Base-by-base conservation (phyloP, 2,888 invertebrate genomes). In the Troides oblongomaculatus region DNA sequence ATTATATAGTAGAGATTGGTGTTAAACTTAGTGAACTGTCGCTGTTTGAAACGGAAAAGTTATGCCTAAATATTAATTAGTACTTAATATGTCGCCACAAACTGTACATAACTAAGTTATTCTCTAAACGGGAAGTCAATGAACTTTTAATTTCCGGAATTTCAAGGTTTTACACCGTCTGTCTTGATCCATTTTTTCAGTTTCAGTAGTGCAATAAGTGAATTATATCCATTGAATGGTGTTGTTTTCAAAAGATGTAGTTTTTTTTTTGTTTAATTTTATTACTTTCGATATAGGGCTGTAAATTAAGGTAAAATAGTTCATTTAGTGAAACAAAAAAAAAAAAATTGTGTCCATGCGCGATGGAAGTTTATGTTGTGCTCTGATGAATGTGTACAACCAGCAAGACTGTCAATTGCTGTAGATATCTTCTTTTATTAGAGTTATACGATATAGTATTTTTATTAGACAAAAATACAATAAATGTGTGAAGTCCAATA, bases 381-480 rank as follows among this genome's bases (percentile, higher is more conserved):
- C 86, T 88, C 82, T 82, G 80, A 76, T 75, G 84, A 84, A 82
- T 84, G 84, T 84, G 86, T 89, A 85, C 86, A 86, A 90, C 83
- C 88, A 89, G 90, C 92, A 89, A 90, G 89, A 88, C 89, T 91
- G 92, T 91, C 90, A 90, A 89, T 89, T 91, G 92, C 90, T 90
- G 90, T 90, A 90, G 89, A 90, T 89, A 89, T 87, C 86, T 87
- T 85, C 85, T 85, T 89, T 84, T 87, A 85, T 83, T 74, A 89
- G 90, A 91, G 88, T 88, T 88, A 88, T 78, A 89, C 86, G 77
- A 90, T 86, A 91, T 88, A 91, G 90, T 92, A 92, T 92, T 92
- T 92, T 92, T 92, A 92, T 90, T 92, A 92, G 92, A 92, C 90
- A 84, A 89, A 91, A 92, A 92, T 91, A 91, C 91, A 92, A 92